phyloP scores from a whole-genome alignment of 1,140 invertebrate species.

The Papilio helenus region DNA sequence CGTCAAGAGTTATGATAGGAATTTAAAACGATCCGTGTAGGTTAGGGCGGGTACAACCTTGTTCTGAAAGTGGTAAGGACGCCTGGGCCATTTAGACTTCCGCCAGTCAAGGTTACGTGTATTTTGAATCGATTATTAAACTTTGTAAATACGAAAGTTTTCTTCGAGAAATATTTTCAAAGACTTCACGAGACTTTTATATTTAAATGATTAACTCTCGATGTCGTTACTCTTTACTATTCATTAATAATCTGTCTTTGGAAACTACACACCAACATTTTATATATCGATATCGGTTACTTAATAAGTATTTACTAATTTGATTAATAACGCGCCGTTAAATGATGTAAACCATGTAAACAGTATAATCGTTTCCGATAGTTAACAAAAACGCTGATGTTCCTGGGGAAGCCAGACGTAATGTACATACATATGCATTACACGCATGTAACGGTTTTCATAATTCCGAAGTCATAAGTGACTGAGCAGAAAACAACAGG shows the following conservation, averaged over 20 bases:
- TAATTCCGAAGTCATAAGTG: conserved; percentile 6
- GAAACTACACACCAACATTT: background rate
- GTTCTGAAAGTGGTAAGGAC: conserved; percentile 74
- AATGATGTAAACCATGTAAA: background rate
- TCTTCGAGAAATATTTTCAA: background rate
- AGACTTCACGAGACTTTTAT: background rate
- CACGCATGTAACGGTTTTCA: conserved; percentile 29
- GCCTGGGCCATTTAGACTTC: conserved; percentile 62
- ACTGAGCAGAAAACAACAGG: conserved; percentile 29
- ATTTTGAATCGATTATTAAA: conserved; percentile 35
- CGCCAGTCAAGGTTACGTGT: conserved; percentile 70
- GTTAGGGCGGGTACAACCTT: conserved; percentile 53
- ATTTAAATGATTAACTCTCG: too few species aligned
- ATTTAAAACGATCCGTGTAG: conserved; percentile 30
- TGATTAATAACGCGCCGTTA: background rate
- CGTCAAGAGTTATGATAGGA: background rate
- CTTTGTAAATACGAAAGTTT: background rate
- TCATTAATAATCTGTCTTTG: background rate
- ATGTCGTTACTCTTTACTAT: too few species aligned
- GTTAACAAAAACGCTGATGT: conserved; percentile 25
- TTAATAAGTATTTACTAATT: background rate
- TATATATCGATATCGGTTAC: background rate
- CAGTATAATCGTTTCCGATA: conserved; percentile 3
- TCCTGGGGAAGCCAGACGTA: conserved; percentile 27
- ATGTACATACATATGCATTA: conserved; percentile 22